phyloP scores from a whole-genome alignment of 2,888 invertebrate genomes.

The Oscheius sp. region DNA sequence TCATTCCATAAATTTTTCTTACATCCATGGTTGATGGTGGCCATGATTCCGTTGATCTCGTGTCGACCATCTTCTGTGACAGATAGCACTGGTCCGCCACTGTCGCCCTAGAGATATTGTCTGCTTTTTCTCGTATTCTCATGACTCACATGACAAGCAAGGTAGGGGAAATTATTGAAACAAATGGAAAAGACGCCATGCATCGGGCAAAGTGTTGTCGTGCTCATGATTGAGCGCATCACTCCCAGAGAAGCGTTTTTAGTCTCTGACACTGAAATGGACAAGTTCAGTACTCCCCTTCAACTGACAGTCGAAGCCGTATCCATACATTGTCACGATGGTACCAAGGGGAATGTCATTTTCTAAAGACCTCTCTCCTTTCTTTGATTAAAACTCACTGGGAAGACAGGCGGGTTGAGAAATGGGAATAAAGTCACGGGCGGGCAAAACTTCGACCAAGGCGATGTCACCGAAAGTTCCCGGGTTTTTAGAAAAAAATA shows the following conservation, averaged over 20 bases:
- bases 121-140: neutral
- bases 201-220: neutral
- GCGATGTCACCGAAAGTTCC: constrained; percentile 19
- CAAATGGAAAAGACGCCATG: constrained; percentile 13
- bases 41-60: constrained; percentile 10
- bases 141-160: constrained; percentile 16
- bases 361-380: neutral
- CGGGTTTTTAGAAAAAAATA: neutral
- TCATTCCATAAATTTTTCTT: constrained; percentile 1
- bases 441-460: neutral
- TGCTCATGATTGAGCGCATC: constrained; percentile 4
- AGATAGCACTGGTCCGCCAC: constrained; percentile 17
- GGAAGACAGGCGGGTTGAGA: constrained; percentile 10
- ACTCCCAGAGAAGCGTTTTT: neutral
- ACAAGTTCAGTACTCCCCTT: neutral
- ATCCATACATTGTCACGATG: constrained; percentile 17
- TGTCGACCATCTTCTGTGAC: neutral
- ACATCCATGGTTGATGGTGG: constrained; percentile 22
- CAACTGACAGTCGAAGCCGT: constrained; percentile 10
- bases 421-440: neutral
- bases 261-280: neutral
- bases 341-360: neutral
- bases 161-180: constrained; percentile 15
- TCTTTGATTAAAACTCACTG: neutral
- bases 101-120: neutral